Evolutionary conservation across 2,888 invertebrate species (phyloP).

Genomic region (Noctuana brunneofusca): DNA sequence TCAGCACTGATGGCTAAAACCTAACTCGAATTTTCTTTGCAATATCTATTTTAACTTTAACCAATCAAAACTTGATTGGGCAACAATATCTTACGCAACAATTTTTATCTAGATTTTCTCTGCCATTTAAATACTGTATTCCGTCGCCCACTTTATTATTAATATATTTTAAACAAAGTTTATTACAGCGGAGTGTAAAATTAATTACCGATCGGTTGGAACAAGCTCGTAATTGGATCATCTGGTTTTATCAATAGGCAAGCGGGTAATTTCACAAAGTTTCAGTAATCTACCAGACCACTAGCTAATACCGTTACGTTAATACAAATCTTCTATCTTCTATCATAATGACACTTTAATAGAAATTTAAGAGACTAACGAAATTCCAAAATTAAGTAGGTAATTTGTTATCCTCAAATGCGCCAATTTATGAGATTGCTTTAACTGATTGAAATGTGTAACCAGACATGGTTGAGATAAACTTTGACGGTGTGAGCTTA

Average conservation of each 20-base stretch:
- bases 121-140: too few relatives aligned
- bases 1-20: too few relatives aligned
- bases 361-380: neutral
- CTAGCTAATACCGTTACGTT: constrained; percentile 15
- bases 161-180: too few relatives aligned
- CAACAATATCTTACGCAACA: too few relatives aligned
- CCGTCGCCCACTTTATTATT: too few relatives aligned
- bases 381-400: neutral
- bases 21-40: too few relatives aligned
- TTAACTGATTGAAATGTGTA: neutral
- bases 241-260: constrained; percentile 21
- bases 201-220: constrained; percentile 17
- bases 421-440: neutral
- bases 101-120: too few relatives aligned
- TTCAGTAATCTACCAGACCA: constrained; percentile 24
- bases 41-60: too few relatives aligned
- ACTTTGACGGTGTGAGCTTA: too few relatives aligned
- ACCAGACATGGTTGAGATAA: too few relatives aligned
- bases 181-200: too few relatives aligned
- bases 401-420: constrained; percentile 4
- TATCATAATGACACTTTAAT: constrained; percentile 24
- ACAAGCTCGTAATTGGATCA: constrained; percentile 23
- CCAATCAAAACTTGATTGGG: too few relatives aligned
- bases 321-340: constrained; percentile 28
- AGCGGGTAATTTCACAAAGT: constrained; percentile 22